Evolutionary conservation across 2,797 vertebrate species (phyloP).

Genomic region (Margarornis squamiger): DNA sequence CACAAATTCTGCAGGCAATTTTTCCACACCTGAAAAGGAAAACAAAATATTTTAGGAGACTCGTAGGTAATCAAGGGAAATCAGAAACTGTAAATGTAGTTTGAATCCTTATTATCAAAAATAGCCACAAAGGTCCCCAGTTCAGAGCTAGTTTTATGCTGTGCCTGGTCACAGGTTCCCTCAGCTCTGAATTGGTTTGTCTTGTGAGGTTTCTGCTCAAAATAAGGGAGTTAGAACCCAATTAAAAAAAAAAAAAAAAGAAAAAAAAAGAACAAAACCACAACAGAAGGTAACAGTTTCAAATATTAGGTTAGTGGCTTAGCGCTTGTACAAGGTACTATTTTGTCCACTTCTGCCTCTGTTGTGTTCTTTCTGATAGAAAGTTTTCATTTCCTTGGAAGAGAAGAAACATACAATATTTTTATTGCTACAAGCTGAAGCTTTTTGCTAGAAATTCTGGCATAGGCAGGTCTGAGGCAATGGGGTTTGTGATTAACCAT

Average conservation of each 20-base stretch:
- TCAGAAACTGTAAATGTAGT: not conserved
- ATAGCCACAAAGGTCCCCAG: not conserved
- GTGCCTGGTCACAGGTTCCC: not conserved
- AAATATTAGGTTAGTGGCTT: not conserved
- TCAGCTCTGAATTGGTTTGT: not conserved
- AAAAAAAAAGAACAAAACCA: not conserved
- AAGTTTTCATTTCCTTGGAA: conserved; percentile 2
- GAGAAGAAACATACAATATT: not conserved
- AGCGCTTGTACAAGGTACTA: not conserved
- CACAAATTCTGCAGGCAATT: not conserved
- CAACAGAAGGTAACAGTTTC: not conserved
- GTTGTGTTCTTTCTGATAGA: not conserved
- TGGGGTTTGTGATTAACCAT: conserved; percentile 18
- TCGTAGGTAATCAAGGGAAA: not conserved
- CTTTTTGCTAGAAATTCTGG: not conserved
- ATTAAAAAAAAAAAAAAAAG: not conserved
- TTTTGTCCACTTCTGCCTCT: not conserved
- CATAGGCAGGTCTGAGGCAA: not conserved
- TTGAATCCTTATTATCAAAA: not conserved
- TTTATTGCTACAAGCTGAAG: conserved; percentile 22
- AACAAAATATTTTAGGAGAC: not conserved
- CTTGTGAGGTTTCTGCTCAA: not conserved
- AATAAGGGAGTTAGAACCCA: not conserved
- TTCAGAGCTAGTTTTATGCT: not conserved
- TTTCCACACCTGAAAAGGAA: not conserved